Percentiles rank a stretch among this genome's conserved stretches.
Evolutionary conservation across 2,888 invertebrate species (phyloP).

Genomic region (Micoletzkya japonica): DNA sequence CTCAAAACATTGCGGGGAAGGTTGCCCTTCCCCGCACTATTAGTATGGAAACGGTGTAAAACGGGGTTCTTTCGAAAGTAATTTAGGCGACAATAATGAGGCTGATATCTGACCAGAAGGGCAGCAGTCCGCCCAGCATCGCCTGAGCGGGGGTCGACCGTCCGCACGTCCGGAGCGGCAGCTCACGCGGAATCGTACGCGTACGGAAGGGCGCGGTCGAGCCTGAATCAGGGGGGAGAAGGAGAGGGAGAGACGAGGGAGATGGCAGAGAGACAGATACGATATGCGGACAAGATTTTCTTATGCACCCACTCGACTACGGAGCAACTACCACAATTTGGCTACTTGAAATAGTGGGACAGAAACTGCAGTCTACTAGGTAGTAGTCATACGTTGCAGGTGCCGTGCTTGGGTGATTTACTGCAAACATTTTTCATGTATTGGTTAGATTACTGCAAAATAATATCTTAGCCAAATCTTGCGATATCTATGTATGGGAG

Average conservation of each 20-base stretch:
- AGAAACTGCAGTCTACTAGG: not conserved
- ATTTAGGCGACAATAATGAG: not conserved
- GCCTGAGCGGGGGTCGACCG: conserved; percentile 66
- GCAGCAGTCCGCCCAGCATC: conserved; percentile 69
- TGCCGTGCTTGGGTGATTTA: no score
- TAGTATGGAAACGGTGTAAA: not conserved
- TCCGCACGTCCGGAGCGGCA: conserved; percentile 67
- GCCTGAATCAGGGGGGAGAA: no score
- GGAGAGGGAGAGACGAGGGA: no score
- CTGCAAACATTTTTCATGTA: no score
- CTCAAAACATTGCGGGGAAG: not conserved
- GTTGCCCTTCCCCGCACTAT: not conserved
- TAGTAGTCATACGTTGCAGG: no score
- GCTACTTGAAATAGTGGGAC: not conserved
- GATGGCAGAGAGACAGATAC: no score
- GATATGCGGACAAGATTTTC: no score
- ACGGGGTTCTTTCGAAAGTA: no score
- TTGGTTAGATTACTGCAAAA: no score
- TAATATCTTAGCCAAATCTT: no score
- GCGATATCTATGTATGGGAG: no score
- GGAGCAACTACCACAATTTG: not conserved
- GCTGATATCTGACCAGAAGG: conserved; percentile 66
- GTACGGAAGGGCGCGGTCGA: conserved; percentile 66
- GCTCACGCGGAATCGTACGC: conserved; percentile 68
- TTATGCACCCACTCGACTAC: no score